Evolutionary conservation across 1,140 invertebrate genomes (phyloP).

Genomic region (Mactra quadrangularis): DNA sequence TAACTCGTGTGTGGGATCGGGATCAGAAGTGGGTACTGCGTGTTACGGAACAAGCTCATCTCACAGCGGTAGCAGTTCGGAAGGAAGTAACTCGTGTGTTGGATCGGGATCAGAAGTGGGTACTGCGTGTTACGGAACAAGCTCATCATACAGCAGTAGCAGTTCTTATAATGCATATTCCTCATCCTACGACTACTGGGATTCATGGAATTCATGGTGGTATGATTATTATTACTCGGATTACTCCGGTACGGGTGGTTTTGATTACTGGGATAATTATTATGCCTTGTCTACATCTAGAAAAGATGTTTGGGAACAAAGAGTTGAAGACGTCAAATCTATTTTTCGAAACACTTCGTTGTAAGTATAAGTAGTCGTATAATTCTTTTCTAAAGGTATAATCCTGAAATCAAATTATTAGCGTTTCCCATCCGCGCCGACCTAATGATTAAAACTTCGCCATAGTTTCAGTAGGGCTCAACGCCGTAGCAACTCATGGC

Average conservation of each 20-base stretch:
- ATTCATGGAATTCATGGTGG: background rate
- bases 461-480: too few relatives aligned
- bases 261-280: too few relatives aligned
- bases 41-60: background rate
- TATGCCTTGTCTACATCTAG: background rate
- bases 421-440: too few relatives aligned
- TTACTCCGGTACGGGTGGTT: too few relatives aligned
- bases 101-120: background rate
- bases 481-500: too few relatives aligned
- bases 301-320: constrained; percentile 1
- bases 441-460: too few relatives aligned
- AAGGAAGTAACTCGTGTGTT: background rate
- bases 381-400: too few relatives aligned
- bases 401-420: too few relatives aligned
- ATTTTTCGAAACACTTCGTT: too few relatives aligned
- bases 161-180: background rate
- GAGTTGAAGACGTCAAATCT: background rate
- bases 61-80: background rate
- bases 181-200: background rate
- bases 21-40: background rate
- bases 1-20: background rate
- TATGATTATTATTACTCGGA: background rate
- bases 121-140: background rate
- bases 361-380: too few relatives aligned
- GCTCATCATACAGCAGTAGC: background rate